Conservation (phyloP, 1,140 invertebrate genomes). For the Orchesella cincta region DNA sequence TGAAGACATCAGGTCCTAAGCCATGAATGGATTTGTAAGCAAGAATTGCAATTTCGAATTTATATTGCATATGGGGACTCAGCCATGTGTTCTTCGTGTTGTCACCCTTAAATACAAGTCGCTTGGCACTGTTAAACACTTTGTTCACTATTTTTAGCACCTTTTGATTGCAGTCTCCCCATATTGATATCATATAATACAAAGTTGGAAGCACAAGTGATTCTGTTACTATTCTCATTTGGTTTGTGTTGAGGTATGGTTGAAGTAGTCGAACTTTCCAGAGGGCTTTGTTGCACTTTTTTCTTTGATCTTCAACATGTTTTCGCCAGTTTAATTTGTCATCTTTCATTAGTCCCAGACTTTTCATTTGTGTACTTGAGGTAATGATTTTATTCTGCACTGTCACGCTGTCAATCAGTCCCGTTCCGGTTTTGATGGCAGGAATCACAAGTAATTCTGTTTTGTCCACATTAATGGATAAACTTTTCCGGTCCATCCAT, state of each 20-base stretch:
- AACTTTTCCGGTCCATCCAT: not conserved
- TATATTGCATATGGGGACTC: no score
- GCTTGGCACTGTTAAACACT: no score
- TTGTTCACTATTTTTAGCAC: no score
- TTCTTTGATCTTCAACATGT: not conserved
- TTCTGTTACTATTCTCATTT: not conserved
- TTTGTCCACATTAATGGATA: slow-evolving; percentile 26
- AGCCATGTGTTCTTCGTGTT: no score
- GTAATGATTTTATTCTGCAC: not conserved
- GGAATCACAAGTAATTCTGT: slow-evolving; percentile 4
- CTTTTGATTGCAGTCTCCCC: no score
- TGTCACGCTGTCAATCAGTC: not conserved
- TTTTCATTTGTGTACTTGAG: not conserved
- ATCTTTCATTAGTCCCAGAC: slow-evolving; percentile 7
- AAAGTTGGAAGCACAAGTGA: not conserved
- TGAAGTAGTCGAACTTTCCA: slow-evolving; percentile 5
- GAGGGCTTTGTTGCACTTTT: not conserved
- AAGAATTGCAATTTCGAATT: no score
- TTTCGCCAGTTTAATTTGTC: not conserved
- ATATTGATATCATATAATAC: not conserved
- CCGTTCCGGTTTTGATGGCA: not conserved
- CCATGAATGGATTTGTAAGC: no score
- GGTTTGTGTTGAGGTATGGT: not conserved
- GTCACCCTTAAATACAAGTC: no score
- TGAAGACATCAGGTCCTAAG: no score